Evolutionary conservation across 2,888 invertebrate genomes (phyloP), one percentile per base, ranked within the genome.

Genomic region (Tribolium freemani): DNA sequence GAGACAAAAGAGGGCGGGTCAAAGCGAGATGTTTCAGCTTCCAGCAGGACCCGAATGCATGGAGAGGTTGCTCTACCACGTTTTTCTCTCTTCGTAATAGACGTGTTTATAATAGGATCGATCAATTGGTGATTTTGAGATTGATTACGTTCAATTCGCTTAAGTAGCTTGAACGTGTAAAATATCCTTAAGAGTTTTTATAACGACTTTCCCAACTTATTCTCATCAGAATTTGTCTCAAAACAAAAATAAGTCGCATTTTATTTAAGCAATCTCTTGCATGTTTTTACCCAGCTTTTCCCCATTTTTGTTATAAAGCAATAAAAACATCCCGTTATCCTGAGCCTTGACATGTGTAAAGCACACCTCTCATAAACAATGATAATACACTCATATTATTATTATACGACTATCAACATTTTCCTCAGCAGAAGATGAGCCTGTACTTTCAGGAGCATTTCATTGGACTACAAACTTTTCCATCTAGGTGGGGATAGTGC

Each of bases 1-100:
- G 83, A 85, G 83, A 85, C 84, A 84, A 84, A 83, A 81, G 83
- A 74, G 77, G 85, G 86, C 84, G 85, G 79, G 79, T 79, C 75
- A 48, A 56, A 48, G 31, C 71, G 66, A 72, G 72, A 72, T 71
- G 58, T 31, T 54, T 56, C 70, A 73, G 66, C 70, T 63, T 72
- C 72, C 67, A 38, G 51, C 58, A 69, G 58, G 51, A 60, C 58
- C 69, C 57, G 30, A 48, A 56, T 72, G 60, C 51, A 63, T 20
- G 60, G 44, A 13, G 45, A 21, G 64, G 20, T 64, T 63, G 30
- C 53, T 38, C 30, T 51, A 48, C 21, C 50, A n/a, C 21, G 63
- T 31, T 16, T 51, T 31, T 16, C 30, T 63, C 58, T 68, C 48
- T 57, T 13, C 38, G 10, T 58, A 48, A 48, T 56, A 46, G 58